These are phyloP conservation scores for Mus minutoides DNA, from an alignment of 2,797 vertebrate species.

Conservation along the genomic window DNA sequence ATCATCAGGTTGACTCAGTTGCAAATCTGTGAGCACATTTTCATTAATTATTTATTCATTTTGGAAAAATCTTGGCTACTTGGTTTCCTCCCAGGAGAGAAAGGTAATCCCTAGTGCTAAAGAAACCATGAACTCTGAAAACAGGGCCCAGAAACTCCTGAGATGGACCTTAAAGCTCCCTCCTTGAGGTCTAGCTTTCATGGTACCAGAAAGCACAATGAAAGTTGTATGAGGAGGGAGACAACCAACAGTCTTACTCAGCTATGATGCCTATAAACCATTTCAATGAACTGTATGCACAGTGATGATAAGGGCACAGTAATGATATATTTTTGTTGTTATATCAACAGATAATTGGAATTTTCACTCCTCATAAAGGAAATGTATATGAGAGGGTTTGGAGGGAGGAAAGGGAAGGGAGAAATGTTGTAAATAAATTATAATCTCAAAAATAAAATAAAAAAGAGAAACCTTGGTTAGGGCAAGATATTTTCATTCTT, in stretches of 20 bases:
- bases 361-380: not conserved
- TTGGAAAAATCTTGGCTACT: not conserved
- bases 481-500: slow-evolving; percentile 32
- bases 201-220: not conserved
- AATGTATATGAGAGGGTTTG: not conserved
- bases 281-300: not conserved
- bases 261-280: not conserved
- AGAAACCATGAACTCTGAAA: not conserved
- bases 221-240: not conserved
- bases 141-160: not conserved
- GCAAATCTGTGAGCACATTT: not conserved
- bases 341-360: not conserved
- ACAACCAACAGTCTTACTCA: not conserved
- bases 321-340: not conserved
- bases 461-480: not conserved
- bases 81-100: not conserved
- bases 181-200: not conserved
- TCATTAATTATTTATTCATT: not conserved
- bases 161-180: accelerated
- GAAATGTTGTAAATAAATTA: not conserved
- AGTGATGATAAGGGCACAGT: no score
- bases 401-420: not conserved
- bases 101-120: not conserved
- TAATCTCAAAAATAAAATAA: not conserved
- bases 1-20: not conserved